Evolutionary conservation across 2,888 invertebrate species (phyloP).

Genomic region (Diadegma fenestrale): DNA sequence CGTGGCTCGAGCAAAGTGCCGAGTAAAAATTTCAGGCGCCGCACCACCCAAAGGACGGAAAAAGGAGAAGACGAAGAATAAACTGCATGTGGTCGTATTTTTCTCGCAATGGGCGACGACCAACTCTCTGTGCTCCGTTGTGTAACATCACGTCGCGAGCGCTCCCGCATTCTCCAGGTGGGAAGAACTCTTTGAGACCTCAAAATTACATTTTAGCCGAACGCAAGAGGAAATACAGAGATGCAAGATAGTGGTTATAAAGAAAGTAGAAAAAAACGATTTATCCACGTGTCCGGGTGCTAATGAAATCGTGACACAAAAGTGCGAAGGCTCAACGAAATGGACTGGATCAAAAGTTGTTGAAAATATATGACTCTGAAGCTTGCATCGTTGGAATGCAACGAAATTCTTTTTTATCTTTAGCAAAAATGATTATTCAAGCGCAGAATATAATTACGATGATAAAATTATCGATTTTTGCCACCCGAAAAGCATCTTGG

Average conservation of each 20-base stretch:
- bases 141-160: conserved; percentile 16
- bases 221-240: conserved; percentile 26
- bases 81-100: conserved; percentile 56
- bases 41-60: conserved; percentile 42
- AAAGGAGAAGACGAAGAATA: conserved; percentile 27
- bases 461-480: too few species aligned
- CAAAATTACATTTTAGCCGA: conserved; percentile 62
- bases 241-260: conserved; percentile 1
- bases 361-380: too few species aligned
- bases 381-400: too few species aligned
- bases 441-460: too few species aligned
- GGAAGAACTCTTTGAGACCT: conserved; percentile 57
- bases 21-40: conserved; percentile 63
- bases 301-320: background rate
- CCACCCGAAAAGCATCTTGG: too few species aligned
- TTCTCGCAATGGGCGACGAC: conserved; percentile 36
- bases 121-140: conserved; percentile 13
- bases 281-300: background rate
- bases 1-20: conserved; percentile 36
- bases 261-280: background rate
- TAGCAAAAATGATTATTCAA: too few species aligned
- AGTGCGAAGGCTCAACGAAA: background rate
- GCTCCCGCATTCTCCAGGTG: conserved; percentile 7
- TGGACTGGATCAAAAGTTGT: background rate
- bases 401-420: too few species aligned